Conservation (phyloP, 2,797 vertebrate genomes). For the Lagocephalus sceleratus region DNA sequence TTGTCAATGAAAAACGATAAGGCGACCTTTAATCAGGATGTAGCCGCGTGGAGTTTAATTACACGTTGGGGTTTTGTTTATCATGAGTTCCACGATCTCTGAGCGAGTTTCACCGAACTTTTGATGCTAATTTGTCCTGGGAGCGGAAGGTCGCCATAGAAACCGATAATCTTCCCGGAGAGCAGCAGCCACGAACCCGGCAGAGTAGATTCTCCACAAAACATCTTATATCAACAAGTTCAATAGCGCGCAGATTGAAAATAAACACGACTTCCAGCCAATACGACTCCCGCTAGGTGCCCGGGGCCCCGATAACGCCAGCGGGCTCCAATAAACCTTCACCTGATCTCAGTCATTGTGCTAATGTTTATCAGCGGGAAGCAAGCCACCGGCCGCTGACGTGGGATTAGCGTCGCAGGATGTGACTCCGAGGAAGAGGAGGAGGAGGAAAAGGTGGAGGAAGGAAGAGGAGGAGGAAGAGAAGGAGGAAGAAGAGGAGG, state of each 20-base stretch:
- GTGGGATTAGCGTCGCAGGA: slow-evolving; percentile 33
- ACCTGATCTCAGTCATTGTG: slow-evolving; percentile 35
- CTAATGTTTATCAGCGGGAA: slow-evolving; percentile 47
- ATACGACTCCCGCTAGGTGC: no score
- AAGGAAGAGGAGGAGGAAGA: no score
- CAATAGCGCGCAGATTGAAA: no score
- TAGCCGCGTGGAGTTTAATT: slow-evolving; percentile 35
- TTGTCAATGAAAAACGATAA: slow-evolving; percentile 32
- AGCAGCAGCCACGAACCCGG: no score
- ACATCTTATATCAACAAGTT: no score
- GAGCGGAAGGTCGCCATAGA: no score
- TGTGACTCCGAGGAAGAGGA: slow-evolving; percentile 10
- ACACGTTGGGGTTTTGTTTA: slow-evolving; percentile 31
- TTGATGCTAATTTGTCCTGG: slow-evolving; percentile 22
- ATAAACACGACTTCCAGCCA: no score
- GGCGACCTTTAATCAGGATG: slow-evolving; percentile 32
- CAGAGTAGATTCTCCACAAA: no score
- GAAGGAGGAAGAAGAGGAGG: no score
- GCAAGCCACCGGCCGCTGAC: slow-evolving; percentile 33
- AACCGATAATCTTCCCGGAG: no score
- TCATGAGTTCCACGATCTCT: slow-evolving; percentile 16
- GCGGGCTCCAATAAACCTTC: slow-evolving; percentile 34
- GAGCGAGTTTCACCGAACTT: slow-evolving; percentile 35
- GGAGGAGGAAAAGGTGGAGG: neutral
- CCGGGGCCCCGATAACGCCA: slow-evolving; percentile 38